A percentile compares a stretch with the other conserved stretches of the same genome.
These are phyloP conservation scores for Lucilia cuprina DNA, from an alignment of 1,140 invertebrate species.

Conservation along the genomic window DNA sequence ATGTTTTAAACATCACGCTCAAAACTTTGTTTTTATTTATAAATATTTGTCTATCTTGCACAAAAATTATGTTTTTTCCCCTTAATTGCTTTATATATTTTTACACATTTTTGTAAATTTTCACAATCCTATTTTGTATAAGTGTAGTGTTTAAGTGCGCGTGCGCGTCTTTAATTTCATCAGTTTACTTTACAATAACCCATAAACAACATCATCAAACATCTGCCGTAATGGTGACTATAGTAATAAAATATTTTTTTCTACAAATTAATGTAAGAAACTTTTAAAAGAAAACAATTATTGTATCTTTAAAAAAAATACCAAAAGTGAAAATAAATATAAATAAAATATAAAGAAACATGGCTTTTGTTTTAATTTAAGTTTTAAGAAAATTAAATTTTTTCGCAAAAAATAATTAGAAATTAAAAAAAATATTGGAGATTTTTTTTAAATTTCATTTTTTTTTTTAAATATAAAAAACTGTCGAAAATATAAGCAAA, in stretches of 20 bases:
- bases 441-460: too few species aligned
- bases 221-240: background rate
- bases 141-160: background rate
- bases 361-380: background rate
- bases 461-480: too few species aligned
- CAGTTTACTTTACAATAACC: background rate
- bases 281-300: background rate
- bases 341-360: background rate
- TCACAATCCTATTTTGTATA: background rate
- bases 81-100: background rate
- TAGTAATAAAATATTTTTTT: background rate
- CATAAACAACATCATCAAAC: background rate
- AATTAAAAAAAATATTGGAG: too few species aligned
- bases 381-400: background rate
- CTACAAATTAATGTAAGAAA: slow-evolving; percentile 2
- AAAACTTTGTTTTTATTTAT: background rate
- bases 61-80: background rate
- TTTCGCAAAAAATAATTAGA: too few species aligned
- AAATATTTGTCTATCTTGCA: background rate
- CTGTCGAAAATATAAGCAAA: too few species aligned
- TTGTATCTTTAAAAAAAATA: background rate
- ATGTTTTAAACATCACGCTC: background rate
- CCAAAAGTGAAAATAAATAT: background rate
- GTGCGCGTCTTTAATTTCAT: background rate
- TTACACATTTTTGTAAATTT: slow-evolving; percentile 1